Percentiles rank a stretch among this genome's conserved stretches.
Conservation (phyloP, 2,888 invertebrate species). For the Metellina segmentata region DNA sequence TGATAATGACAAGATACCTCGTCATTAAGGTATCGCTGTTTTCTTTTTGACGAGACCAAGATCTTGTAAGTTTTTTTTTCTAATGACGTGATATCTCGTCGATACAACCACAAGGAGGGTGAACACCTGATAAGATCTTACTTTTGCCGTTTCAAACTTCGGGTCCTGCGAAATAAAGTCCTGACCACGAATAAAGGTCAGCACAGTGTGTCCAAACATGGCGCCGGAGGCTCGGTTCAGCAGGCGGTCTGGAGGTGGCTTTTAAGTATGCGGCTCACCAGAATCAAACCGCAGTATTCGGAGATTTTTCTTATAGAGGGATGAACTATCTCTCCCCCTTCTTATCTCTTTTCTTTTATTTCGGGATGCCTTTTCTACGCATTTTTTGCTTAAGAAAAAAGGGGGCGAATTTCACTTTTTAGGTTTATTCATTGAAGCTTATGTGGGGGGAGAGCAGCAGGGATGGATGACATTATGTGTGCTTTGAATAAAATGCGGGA, state of each 20-base stretch:
- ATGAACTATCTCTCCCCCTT: slow-evolving; percentile 52
- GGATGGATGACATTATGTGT: slow-evolving; percentile 62
- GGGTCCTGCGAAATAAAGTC: too few relatives aligned
- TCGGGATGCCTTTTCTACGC: slow-evolving; percentile 4
- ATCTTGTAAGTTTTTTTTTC: too few relatives aligned
- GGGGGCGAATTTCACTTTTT: slow-evolving; percentile 71
- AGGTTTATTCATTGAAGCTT: slow-evolving; percentile 74
- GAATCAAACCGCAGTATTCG: slow-evolving; percentile 72
- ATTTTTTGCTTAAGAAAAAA: slow-evolving; percentile 23
- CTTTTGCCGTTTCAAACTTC: too few relatives aligned
- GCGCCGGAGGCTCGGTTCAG: background rate
- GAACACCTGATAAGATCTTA: too few relatives aligned
- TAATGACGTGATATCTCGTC: too few relatives aligned
- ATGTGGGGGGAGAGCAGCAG: slow-evolving; percentile 24
- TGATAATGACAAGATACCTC: too few relatives aligned
- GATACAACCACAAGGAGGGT: too few relatives aligned
- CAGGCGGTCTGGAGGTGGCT: background rate
- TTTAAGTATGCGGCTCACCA: slow-evolving; percentile 66
- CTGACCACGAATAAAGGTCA: too few relatives aligned
- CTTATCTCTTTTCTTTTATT: slow-evolving; percentile 38
- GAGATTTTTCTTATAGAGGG: slow-evolving; percentile 69
- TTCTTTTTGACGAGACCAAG: too few relatives aligned
- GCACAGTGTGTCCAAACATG: slow-evolving; percentile 45
- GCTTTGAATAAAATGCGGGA: slow-evolving; percentile 69
- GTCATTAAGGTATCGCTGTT: too few relatives aligned